Base-by-base conservation (phyloP, 1,140 invertebrate genomes). In the Parasteatoda tepidariorum region DNA sequence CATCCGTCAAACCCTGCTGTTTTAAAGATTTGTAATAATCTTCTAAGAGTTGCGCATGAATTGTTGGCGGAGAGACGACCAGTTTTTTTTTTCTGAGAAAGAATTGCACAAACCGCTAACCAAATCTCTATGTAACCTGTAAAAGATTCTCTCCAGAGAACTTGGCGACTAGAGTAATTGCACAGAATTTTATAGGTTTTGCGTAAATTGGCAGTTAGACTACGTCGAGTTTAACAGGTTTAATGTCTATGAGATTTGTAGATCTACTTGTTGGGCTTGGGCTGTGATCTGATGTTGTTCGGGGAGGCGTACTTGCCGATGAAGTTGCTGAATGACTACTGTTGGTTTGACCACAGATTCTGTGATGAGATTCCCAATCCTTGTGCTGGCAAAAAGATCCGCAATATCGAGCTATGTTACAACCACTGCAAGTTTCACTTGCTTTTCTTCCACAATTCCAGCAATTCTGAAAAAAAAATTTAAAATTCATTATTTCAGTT, bases 401-500 rank as follows among this genome's bases (percentile, higher is more conserved):
- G 90, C 97, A 98, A 88, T 98, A 98, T 33, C 96, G 91, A 0
- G 97, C 97, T 61, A 95, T 91, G 88, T 96, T 96, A 90, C 97
- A 98, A 0, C 97, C 97, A 57, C 95, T 96, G 88, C 97, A 98
- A 0, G 96, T 98, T 90, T 98, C 97, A 86, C 95, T 93, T 6
- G 96, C 97, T 88, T 96, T 96, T 84, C 97, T 92, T 0, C 97
- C 97, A 89, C 97, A 98, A 89, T 98, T 98, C 96, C 97, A 98
- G 89, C 97, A 98, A 85, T 92, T 94, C 94, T 96, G 83, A 74
- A 78, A 54, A 88, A 75, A 88, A 88, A 73, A 18, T 9, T 22
- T 6, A 59, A 59, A n/a, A n/a, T n/a, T n/a, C n/a, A n/a, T n/a
- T n/a, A n/a, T n/a, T n/a, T n/a, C n/a, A n/a, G n/a, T n/a, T n/a